Evolutionary conservation across 1,140 invertebrate genomes (phyloP), one percentile per base, ranked within the genome.

Genomic region (Dendrolimus punctatus): DNA sequence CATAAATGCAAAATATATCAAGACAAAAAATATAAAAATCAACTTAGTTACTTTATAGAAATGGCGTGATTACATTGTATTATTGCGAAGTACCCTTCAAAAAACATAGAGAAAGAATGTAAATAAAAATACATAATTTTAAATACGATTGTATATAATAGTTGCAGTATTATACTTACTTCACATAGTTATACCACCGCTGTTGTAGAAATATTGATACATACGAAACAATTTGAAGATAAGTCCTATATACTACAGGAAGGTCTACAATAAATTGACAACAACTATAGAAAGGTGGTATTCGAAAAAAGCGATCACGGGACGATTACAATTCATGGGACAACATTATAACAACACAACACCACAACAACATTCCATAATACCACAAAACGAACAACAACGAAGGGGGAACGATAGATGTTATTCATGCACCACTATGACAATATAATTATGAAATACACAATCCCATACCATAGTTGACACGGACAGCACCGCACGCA

Each of bases 361-460:
- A 84, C 73, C 74, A 79, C 79, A 80, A 70, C 71, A 71, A 78
- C 79, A 81, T 71, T 72, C 73, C 64, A 73, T 65, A 66, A 71
- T 51, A 71, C 57, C 53, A 57, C 49, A 57, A 53, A 64, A 47
- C 55, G 58, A 66, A 64, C 61, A 60, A 71, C 58, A 66, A 54
- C 48, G 45, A 68, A 53, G 51, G 41, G 55, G 48, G 58, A 65
- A 61, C 44, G 61, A 80, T 83, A 86, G 83, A 86, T 86, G 83
- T 86, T 86, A 86, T 86, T 86, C 83, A 84, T 84, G 83, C 83
- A 86, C 83, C 83, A 83, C 74, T 70, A 59, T 67, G 58, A 75
- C 66, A 71, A 76, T 66, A 69, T 9, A 10, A 45, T 50, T 41
- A 23, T 23, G 36, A 9, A 50, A 39, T 41, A 50, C 8, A 50